Conservation (phyloP, 2,113 vertebrate species). For the Seriola dumerili region DNA sequence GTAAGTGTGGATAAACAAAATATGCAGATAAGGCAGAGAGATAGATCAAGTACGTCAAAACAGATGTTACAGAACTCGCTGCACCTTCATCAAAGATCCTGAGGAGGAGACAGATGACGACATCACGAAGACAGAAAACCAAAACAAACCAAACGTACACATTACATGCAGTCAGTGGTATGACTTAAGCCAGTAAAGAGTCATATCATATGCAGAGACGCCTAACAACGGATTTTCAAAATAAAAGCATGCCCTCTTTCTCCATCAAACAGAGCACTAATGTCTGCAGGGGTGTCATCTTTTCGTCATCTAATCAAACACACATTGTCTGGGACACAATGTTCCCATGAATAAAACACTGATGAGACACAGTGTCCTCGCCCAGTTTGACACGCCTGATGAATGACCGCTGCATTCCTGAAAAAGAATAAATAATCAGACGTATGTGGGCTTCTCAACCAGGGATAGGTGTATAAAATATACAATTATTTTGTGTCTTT, state of each 20-base stretch:
- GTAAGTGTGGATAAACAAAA: background rate
- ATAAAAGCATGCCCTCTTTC: background rate
- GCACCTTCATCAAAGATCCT: background rate
- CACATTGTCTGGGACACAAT: constrained; percentile 6
- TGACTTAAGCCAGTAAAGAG: background rate
- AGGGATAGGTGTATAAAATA: too few species aligned
- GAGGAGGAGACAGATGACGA: background rate
- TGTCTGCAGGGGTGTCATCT: background rate
- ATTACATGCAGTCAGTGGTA: background rate
- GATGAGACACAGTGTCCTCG: background rate
- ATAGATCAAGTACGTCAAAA: background rate
- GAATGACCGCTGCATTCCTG: background rate
- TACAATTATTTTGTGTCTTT: too few species aligned
- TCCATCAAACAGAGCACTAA: background rate
- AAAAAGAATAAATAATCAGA: background rate
- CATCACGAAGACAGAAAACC: background rate
- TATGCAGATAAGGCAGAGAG: background rate
- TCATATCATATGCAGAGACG: background rate
- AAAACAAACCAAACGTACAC: background rate
- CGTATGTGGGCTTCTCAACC: too few species aligned
- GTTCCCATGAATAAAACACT: constrained; percentile 8
- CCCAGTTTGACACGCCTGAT: background rate
- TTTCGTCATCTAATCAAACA: background rate
- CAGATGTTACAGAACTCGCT: background rate
- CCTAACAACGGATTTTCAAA: constrained; percentile 19